Conservation (phyloP, 2,888 invertebrate genomes). For the Muschampia plurimacula region DNA sequence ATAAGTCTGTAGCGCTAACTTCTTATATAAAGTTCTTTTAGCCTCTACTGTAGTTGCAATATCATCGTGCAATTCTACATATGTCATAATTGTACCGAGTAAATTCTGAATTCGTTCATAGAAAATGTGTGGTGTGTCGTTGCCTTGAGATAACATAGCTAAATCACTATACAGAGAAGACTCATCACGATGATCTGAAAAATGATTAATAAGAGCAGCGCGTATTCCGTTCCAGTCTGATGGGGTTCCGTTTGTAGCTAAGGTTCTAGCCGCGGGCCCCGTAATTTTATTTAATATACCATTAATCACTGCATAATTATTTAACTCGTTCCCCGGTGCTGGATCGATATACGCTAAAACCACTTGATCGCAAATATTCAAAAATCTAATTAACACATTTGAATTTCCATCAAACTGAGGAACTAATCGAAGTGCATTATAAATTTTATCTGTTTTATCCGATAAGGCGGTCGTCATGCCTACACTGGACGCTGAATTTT, state of each 20-base stretch:
- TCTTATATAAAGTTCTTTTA: slow-evolving; percentile 22
- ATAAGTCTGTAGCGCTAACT: slow-evolving; percentile 1
- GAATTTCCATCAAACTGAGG: slow-evolving; percentile 84
- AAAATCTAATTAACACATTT: slow-evolving; percentile 44
- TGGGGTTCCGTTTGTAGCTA: slow-evolving; percentile 45
- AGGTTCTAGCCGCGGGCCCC: slow-evolving; percentile 42
- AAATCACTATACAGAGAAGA: slow-evolving; percentile 49
- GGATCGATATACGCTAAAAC: slow-evolving; percentile 26
- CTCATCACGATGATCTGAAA: slow-evolving; percentile 49
- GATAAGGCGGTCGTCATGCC: not conserved
- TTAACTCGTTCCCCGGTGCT: slow-evolving; percentile 28
- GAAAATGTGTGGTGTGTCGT: slow-evolving; percentile 15
- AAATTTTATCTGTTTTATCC: slow-evolving; percentile 18
- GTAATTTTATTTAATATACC: slow-evolving; percentile 47
- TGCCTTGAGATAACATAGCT: slow-evolving; percentile 25
- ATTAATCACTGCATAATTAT: slow-evolving; percentile 40
- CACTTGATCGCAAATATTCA: slow-evolving; percentile 44
- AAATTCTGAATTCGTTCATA: slow-evolving; percentile 23
- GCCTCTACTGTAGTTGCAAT: slow-evolving; percentile 9
- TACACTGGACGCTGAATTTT: not conserved
- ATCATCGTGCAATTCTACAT: slow-evolving; percentile 11
- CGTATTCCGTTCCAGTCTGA: slow-evolving; percentile 44
- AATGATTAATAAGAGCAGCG: slow-evolving; percentile 47
- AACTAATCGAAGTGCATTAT: slow-evolving; percentile 33
- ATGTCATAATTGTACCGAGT: not conserved